Evolutionary conservation across 1,140 invertebrate genomes (phyloP), one percentile per base, ranked within the genome.

Genomic region (Pogonognathellus flavescens): DNA sequence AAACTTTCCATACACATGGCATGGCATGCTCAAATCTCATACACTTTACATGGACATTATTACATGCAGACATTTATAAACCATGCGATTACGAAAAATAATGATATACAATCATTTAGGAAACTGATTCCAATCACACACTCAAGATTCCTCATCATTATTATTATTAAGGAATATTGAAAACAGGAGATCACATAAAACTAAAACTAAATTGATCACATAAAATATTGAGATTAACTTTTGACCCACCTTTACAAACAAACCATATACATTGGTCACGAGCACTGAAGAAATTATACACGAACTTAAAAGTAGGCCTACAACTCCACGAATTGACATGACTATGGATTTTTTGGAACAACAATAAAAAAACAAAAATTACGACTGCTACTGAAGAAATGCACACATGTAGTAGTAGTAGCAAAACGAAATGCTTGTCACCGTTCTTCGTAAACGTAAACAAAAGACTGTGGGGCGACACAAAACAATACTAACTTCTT

Each of bases 161-260:
- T 14, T 62, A n/a, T 62, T 3, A 10, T 20, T n/a, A n/a, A 1
- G 6, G n/a, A n/a, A n/a, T 62, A 20, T 57, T 2, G n/a, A 62
- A 18, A 18, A 9, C 10, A 6, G 20, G 22, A 2, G 13, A 70
- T 14, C 14, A 14, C 25, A 50, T 14, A 25, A 10, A 31, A 49
- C 6, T 22, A 66, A 25, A 13, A 66, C 2, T 49, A 72, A 72
- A 49, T 70, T 14, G n/a, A n/a, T n/a, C n/a, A n/a, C n/a, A n/a
- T n/a, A n/a, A n/a, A n/a, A n/a, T n/a, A n/a, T n/a, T n/a, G n/a
- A n/a, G n/a, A n/a, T n/a, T n/a, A n/a, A n/a, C n/a, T n/a, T 5
- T 4, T 16, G 8, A 41, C 66, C 31, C 66, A 72, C 66, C 66
- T 72, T 72, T 4, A 72, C 16, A 72, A 72, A 72, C 41, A 72